Evolutionary conservation across 2,113 vertebrate species (phyloP), one percentile per base, ranked within the genome.

Genomic region (rat (Rattus norvegicus)): DNA sequence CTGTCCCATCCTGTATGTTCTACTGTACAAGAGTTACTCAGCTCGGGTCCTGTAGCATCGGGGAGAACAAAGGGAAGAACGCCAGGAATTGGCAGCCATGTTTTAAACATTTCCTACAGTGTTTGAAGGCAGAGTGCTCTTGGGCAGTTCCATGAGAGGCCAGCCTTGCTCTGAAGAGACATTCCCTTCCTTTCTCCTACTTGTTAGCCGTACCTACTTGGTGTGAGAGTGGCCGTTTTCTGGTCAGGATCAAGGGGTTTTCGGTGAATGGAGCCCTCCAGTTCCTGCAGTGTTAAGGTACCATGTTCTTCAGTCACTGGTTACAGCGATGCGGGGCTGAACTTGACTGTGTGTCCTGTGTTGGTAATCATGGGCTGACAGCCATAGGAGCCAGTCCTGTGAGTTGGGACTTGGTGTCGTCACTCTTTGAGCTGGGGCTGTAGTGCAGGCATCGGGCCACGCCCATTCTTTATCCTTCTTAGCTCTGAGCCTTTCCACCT

Each of bases 311-410:
- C 1, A 19, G 22, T n/a, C 39, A 16, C 7, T 4, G 3, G 33
- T 54, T 24, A 26, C n/a, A 54, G 9, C 6, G 17, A 36, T 28
- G 28, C 67, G 2, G 28, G 36, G 43, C 6, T 67, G 54, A 75
- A 19, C 17, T 33, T 77, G 10, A 84, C 6, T 19, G 1, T 47
- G 1, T 69, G 22, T 43, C 13, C 0, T 2, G 13, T 43, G 47
- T 52, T 2, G 56, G 47, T 88, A 36, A 20, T 26, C 0, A 4
- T 72, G 86, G 56, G 5, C 67, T n/a, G 75, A 7, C 10, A 16
- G 63, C 12, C 1, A 1, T 17, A 0, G 30, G 3, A 5, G 30
- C 13, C 0, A 1, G 47, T 49, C 12, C 9, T 5, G 16, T 8
- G 79, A 61, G 36, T 36, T 9, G 12, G 65, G 49, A 26, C 94